Evolutionary conservation across 1,140 invertebrate species (phyloP).

Genomic region (Alviniconcha marisindica): DNA sequence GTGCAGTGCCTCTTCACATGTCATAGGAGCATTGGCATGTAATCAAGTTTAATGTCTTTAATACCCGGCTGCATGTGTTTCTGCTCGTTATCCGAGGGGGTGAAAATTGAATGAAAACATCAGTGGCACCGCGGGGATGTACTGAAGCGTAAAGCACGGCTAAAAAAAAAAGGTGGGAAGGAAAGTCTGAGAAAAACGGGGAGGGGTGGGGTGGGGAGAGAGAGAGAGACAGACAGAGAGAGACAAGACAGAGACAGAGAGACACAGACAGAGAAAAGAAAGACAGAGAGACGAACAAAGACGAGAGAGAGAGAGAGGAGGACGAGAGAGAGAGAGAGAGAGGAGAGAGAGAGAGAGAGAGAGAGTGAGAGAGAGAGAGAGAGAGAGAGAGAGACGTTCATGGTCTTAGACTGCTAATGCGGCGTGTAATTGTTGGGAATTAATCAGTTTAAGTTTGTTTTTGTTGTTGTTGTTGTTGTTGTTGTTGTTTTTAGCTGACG

Average conservation of each 20-base stretch:
- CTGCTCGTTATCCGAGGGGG: slow-evolving; percentile 21
- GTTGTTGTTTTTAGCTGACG: too few species aligned
- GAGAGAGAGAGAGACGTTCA: too few species aligned
- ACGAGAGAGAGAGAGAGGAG: neutral
- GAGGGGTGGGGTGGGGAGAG: neutral
- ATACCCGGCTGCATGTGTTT: slow-evolving; percentile 25
- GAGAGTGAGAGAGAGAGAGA: neutral
- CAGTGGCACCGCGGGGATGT: neutral
- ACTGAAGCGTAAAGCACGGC: neutral
- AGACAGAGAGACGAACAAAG: neutral
- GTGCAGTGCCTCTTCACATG: neutral
- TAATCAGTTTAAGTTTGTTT: too few species aligned
- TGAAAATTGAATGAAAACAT: slow-evolving; percentile 35
- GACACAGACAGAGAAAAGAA: neutral
- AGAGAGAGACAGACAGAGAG: neutral
- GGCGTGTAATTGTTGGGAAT: too few species aligned
- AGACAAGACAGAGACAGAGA: neutral
- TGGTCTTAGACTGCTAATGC: too few species aligned
- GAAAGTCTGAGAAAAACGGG: neutral
- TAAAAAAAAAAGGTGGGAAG: neutral
- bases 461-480: too few species aligned
- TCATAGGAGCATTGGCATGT: neutral
- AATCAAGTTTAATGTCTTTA: slow-evolving; percentile 33
- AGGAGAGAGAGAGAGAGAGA: neutral
- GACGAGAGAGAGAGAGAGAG: neutral